Evolutionary conservation across 2,888 invertebrate species (phyloP).

Genomic region (Heliconius hortense): DNA sequence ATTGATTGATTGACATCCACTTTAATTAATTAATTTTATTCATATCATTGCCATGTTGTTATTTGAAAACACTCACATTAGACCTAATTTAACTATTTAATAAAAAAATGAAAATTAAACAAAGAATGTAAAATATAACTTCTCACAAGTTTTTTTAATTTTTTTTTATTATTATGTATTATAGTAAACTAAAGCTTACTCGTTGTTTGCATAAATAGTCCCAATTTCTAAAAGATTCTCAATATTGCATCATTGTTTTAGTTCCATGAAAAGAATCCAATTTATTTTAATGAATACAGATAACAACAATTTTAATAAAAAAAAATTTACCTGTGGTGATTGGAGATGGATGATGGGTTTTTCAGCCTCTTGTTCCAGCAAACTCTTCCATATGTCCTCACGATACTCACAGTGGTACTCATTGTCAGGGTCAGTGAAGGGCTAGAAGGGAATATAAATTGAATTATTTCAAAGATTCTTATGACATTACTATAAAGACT

Average conservation of each 20-base stretch:
- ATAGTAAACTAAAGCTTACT: no score
- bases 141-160: no score
- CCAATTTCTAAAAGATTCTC: neutral
- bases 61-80: no score
- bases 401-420: conserved; percentile 71
- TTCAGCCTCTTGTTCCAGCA: conserved; percentile 69
- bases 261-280: neutral
- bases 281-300: neutral
- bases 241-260: neutral
- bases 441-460: conserved; percentile 51
- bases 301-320: neutral
- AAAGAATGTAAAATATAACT: no score
- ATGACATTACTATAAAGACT: no score
- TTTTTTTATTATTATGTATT: no score
- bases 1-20: no score
- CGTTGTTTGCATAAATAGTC: neutral
- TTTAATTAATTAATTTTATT: no score
- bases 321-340: conserved; percentile 70
- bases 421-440: conserved; percentile 61
- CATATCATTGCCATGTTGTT: no score
- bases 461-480: no score
- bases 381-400: conserved; percentile 72
- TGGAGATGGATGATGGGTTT: conserved; percentile 72
- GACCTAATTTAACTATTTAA: no score
- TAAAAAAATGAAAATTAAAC: no score